Percentiles rank a stretch among this genome's conserved stretches.
phyloP scores from a whole-genome alignment of 2,113 vertebrate species.

The Alaudala cheleensis region DNA sequence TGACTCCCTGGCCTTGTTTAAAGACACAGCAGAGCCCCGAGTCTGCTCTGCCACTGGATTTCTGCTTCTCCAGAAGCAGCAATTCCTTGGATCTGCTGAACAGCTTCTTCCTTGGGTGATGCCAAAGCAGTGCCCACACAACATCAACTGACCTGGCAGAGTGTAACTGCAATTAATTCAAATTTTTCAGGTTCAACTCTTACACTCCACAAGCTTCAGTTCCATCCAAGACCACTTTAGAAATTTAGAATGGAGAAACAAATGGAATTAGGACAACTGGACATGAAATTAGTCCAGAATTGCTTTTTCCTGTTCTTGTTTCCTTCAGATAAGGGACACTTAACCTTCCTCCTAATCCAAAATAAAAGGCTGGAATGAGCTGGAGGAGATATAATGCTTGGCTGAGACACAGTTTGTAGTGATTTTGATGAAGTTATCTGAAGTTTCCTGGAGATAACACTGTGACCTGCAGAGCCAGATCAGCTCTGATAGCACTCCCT shows the following conservation, averaged over 20 bases:
- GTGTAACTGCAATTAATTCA: not conserved
- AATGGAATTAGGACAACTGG: not conserved
- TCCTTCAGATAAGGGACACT: not conserved
- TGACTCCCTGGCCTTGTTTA: constrained; percentile 39
- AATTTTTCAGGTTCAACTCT: not conserved
- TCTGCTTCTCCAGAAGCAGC: not conserved
- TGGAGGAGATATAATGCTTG: not conserved
- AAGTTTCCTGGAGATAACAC: not conserved
- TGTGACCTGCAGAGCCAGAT: not conserved
- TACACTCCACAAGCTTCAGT: not conserved
- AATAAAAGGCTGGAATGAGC: not conserved
- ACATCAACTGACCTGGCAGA: not conserved
- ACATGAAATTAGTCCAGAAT: not conserved
- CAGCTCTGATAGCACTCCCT: not conserved
- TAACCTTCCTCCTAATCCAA: not conserved
- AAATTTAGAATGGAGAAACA: not conserved
- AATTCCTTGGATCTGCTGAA: not conserved
- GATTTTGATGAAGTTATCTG: not conserved
- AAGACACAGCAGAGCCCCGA: not conserved
- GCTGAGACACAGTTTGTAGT: accelerated
- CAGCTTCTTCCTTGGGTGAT: not conserved
- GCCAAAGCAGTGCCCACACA: not conserved
- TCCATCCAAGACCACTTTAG: not conserved
- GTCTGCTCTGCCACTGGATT: not conserved
- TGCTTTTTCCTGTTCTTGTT: not conserved